Percentiles rank a stretch among this genome's conserved stretches.
These are phyloP conservation scores for Coecobrya sp. DNA, from an alignment of 2,888 invertebrate genomes.

Conservation along the genomic window DNA sequence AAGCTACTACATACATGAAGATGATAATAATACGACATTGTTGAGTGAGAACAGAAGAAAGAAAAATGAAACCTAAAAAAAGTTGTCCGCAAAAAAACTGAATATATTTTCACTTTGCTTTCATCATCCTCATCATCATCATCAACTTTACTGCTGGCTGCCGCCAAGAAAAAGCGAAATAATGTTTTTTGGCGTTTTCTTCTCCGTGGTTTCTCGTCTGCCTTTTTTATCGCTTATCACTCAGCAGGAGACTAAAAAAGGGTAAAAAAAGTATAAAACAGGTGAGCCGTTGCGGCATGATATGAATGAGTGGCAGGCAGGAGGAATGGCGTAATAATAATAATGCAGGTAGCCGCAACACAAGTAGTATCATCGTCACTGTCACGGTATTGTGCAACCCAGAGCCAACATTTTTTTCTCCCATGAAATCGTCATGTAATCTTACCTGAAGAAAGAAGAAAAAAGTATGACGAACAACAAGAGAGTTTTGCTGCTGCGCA, in stretches of 20 bases:
- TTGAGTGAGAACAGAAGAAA: neutral
- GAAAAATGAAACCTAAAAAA: neutral
- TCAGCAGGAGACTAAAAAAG: neutral
- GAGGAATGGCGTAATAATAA: neutral
- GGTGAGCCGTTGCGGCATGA: neutral
- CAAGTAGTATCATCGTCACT: neutral
- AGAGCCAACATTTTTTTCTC: neutral
- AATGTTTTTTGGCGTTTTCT: neutral
- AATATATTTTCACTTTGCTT: neutral
- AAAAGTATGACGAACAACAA: too few relatives aligned
- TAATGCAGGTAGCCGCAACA: neutral
- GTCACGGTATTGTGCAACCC: neutral
- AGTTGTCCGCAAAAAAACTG: neutral
- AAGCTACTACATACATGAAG: too few relatives aligned
- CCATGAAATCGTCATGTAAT: too few relatives aligned
- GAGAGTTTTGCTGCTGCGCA: too few relatives aligned
- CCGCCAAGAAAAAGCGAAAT: neutral
- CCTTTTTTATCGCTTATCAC: neutral
- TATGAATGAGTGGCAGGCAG: slow-evolving; percentile 5
- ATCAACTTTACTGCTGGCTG: neutral
- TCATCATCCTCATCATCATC: neutral
- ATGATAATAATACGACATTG: neutral
- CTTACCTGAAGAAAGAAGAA: too few relatives aligned
- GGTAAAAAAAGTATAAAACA: neutral
- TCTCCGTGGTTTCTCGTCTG: neutral